Evolutionary conservation across 2,888 invertebrate genomes (phyloP).

Genomic region (Hemithea aestivaria): DNA sequence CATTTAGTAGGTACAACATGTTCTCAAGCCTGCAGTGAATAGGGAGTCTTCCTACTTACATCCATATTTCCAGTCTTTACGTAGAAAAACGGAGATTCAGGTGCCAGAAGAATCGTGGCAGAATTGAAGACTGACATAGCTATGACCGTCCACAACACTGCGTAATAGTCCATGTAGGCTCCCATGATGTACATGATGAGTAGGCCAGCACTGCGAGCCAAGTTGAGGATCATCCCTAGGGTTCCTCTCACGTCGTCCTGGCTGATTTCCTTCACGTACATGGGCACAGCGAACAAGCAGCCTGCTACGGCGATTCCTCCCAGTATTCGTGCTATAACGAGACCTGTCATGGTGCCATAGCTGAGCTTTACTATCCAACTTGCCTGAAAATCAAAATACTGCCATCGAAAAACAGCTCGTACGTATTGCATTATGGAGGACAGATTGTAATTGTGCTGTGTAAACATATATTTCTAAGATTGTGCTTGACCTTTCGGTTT

Average conservation of each 20-base stretch:
- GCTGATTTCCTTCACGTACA: slow-evolving; percentile 53
- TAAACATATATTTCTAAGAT: too few species aligned
- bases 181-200: slow-evolving; percentile 45
- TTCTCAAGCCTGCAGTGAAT: too few species aligned
- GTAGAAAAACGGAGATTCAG: slow-evolving; percentile 56
- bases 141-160: slow-evolving; percentile 38
- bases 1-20: too few species aligned
- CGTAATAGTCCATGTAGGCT: slow-evolving; percentile 43
- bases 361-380: slow-evolving; percentile 37
- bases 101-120: slow-evolving; percentile 40
- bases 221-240: slow-evolving; percentile 35
- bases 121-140: slow-evolving; percentile 35
- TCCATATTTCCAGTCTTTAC: slow-evolving; percentile 46
- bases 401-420: too few species aligned
- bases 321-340: slow-evolving; percentile 39
- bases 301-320: slow-evolving; percentile 42
- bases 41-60: too few species aligned
- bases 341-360: slow-evolving; percentile 25
- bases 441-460: too few species aligned
- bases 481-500: too few species aligned
- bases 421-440: too few species aligned
- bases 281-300: slow-evolving; percentile 41
- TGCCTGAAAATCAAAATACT: slow-evolving; percentile 31
- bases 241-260: slow-evolving; percentile 46
- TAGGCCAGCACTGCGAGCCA: slow-evolving; percentile 42